Base-by-base conservation (phyloP, 2,797 vertebrate genomes). In the Dicrostonyx torquatus region DNA sequence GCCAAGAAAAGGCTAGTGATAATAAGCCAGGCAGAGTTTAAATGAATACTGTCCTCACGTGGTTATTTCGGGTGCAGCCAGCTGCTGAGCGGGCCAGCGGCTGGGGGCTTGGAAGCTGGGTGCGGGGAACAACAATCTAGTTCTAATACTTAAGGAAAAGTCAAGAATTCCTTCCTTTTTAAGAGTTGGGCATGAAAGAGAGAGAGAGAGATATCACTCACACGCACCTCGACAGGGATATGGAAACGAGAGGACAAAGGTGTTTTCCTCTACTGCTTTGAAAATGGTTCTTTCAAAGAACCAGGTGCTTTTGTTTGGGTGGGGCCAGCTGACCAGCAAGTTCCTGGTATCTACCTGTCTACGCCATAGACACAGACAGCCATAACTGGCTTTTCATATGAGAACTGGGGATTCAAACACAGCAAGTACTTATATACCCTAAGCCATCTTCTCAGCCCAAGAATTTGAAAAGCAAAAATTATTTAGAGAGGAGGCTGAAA, bases 71-170 rank as follows among this genome's bases (percentile, higher is more conserved):
- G n/a, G n/a, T n/a, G n/a, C n/a, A n/a, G n/a, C n/a, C n/a, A n/a
- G n/a, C n/a, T n/a, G n/a, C n/a, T n/a, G n/a, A n/a, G n/a, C n/a
- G n/a, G n/a, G n/a, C n/a, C n/a, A n/a, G n/a, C n/a, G n/a, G n/a
- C n/a, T n/a, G n/a, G n/a, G n/a, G n/a, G n/a, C n/a, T n/a, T n/a
- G n/a, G n/a, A n/a, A n/a, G n/a, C n/a, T n/a, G n/a, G n/a, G n/a
- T n/a, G n/a, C n/a, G n/a, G n/a, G n/a, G n/a, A n/a, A n/a, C n/a
- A 58, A 87, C 31, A 77, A 79, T 48, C 3, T 85, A 87, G 40
- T 88, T 94, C 94, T 88, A 84, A 45, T 64, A 70, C 58, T 43
- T 82, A 45, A 26, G 84, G 84, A 87, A 78, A 89, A 91, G n/a
- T 93, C 37, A 43, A 82, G 34, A 73, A 66, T 87, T 13, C 22